Conservation (phyloP, 2,888 invertebrate genomes). For the Thalpophila matura region DNA sequence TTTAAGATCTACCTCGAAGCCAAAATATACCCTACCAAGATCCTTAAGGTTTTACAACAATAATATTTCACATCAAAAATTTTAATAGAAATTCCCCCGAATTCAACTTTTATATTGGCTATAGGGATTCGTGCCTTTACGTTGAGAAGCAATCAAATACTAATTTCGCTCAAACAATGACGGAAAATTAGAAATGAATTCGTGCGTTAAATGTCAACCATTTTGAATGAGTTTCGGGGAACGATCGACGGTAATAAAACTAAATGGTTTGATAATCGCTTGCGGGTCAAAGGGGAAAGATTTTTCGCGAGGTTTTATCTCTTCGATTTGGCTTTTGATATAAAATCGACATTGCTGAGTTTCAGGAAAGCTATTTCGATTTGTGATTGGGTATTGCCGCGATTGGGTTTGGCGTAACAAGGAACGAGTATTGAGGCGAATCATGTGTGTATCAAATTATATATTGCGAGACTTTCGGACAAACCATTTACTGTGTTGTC, state of each 20-base stretch:
- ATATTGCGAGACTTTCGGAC: conserved; percentile 32
- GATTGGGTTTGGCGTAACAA: conserved; percentile 60
- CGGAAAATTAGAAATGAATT: conserved; percentile 84
- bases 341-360: conserved; percentile 66
- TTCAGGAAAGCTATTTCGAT: conserved; percentile 63
- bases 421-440: conserved; percentile 48
- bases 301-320: conserved; percentile 61
- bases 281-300: conserved; percentile 55
- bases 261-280: conserved; percentile 71
- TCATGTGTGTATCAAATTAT: conserved; percentile 49
- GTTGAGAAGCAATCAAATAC: conserved; percentile 80
- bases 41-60: conserved; percentile 19
- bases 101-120: conserved; percentile 54
- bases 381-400: conserved; percentile 60
- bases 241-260: conserved; percentile 70
- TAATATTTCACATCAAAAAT: conserved; percentile 34
- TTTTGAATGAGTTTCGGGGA: conserved; percentile 65
- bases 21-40: conserved; percentile 18
- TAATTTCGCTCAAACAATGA: conserved; percentile 83
- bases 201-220: conserved; percentile 80
- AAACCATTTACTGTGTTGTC: conserved; percentile 24
- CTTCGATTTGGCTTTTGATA: conserved; percentile 63
- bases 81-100: conserved; percentile 44
- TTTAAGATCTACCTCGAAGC: background rate
- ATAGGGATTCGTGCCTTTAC: conserved; percentile 42